Percentiles rank a stretch among this genome's conserved stretches.
These are phyloP conservation scores for Heterodera schachtii DNA, from an alignment of 1,140 invertebrate species.

Conservation along the genomic window DNA sequence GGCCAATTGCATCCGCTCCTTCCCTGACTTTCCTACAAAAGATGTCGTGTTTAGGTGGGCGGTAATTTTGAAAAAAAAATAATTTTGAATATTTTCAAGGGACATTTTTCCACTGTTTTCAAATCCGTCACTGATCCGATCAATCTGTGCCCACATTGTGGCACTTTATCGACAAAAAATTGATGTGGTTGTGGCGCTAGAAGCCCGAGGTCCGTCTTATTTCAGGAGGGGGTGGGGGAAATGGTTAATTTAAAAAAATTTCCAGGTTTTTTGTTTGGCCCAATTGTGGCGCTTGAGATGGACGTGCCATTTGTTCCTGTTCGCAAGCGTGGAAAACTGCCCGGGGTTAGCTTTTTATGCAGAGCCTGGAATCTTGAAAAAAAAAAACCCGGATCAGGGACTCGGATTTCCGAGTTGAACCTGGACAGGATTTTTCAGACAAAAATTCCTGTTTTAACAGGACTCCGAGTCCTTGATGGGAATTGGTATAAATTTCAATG, in stretches of 20 bases:
- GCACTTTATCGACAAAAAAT: conserved; percentile 26
- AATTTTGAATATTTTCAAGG: conserved; percentile 6
- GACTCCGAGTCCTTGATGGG: too few relatives aligned
- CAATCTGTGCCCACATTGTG: conserved; percentile 26
- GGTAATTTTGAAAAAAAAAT: background rate
- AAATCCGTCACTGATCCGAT: conserved; percentile 24
- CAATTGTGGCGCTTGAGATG: conserved; percentile 29
- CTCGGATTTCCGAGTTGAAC: too few relatives aligned
- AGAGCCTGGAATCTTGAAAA: too few relatives aligned
- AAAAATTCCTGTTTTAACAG: too few relatives aligned
- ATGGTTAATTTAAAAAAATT: background rate
- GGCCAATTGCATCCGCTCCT: conserved; percentile 10
- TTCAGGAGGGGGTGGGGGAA: background rate
- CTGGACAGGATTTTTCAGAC: too few relatives aligned
- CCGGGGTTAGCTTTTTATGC: conserved; percentile 9
- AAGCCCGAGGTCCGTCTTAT: conserved; percentile 26
- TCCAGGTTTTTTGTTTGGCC: conserved; percentile 41
- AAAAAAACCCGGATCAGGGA: too few relatives aligned
- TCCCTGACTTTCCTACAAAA: conserved; percentile 21
- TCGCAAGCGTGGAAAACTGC: conserved; percentile 35
- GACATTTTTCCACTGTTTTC: conserved; percentile 32
- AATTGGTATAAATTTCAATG: too few relatives aligned
- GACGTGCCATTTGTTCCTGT: conserved; percentile 34
- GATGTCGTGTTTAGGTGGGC: conserved; percentile 21
- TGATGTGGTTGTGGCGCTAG: conserved; percentile 30